phyloP scores from a whole-genome alignment of 1,140 invertebrate species.

The Sitobion miscanthi region DNA sequence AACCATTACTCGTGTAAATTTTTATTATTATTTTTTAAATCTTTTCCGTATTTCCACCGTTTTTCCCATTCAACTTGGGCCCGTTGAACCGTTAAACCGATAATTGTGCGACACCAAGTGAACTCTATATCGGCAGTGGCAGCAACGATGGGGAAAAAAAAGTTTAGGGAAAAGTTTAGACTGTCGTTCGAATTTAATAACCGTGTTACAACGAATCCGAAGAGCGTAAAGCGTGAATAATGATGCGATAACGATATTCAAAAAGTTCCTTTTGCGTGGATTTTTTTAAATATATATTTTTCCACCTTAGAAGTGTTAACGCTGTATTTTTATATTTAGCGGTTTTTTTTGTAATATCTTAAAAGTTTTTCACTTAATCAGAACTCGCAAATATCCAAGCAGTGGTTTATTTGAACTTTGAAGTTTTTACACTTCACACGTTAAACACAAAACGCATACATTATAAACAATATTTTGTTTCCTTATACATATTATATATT shows the following conservation, averaged over 20 bases:
- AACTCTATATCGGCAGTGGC: background rate
- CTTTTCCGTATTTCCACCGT: constrained; percentile 4
- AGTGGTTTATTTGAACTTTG: constrained; percentile 45
- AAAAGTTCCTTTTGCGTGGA: constrained; percentile 25
- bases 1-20: constrained; percentile 11
- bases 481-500: background rate
- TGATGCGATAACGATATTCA: constrained; percentile 53
- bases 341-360: constrained; percentile 32
- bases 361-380: constrained; percentile 52
- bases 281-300: constrained; percentile 45
- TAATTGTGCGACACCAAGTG: constrained; percentile 52
- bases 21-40: constrained; percentile 41
- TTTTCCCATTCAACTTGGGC: constrained; percentile 16
- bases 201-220: constrained; percentile 55
- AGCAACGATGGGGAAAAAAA: constrained; percentile 30
- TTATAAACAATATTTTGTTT: constrained; percentile 16
- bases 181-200: constrained; percentile 55
- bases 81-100: constrained; percentile 55
- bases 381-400: constrained; percentile 16
- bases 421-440: background rate
- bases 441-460: background rate
- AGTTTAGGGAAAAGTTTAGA: constrained; percentile 50
- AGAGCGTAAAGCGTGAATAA: constrained; percentile 52
- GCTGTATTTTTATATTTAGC: constrained; percentile 46
- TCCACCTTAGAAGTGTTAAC: constrained; percentile 46